Percentiles rank a stretch among this genome's conserved stretches.
phyloP scores from a whole-genome alignment of 2,888 invertebrate genomes.

The Sipunculus nudus region DNA sequence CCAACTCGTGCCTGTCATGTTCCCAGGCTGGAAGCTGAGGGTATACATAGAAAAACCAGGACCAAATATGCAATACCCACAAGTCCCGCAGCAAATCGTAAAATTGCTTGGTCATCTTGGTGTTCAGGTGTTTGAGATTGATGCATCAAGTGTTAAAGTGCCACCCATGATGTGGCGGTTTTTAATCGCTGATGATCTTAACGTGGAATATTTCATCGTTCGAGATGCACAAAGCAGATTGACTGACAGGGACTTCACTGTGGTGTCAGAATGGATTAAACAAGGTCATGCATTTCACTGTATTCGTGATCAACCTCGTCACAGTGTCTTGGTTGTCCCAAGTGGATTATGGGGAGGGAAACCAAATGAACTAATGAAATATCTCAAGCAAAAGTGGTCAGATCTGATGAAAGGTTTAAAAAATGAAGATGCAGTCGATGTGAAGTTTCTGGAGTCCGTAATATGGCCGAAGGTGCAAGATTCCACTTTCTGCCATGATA shows the following conservation, averaged over 20 bases:
- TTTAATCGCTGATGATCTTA: slow-evolving; percentile 23
- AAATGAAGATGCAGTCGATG: slow-evolving; percentile 22
- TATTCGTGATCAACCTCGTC: slow-evolving; percentile 33
- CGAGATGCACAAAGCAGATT: slow-evolving; percentile 26
- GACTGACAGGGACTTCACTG: slow-evolving; percentile 19
- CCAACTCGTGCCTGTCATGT: slow-evolving; percentile 34
- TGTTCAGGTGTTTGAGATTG: slow-evolving; percentile 34
- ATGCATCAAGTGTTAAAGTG: slow-evolving; percentile 7
- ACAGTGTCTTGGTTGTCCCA: slow-evolving; percentile 5
- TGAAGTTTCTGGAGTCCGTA: slow-evolving; percentile 21
- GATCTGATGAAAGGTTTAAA: slow-evolving; percentile 28
- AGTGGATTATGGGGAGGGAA: slow-evolving; percentile 34
- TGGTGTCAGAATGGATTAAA: slow-evolving; percentile 26
- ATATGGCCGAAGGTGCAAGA: slow-evolving; percentile 28
- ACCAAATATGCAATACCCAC: slow-evolving; percentile 1
- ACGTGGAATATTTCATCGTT: slow-evolving; percentile 24
- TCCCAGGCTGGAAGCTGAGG: slow-evolving; percentile 36
- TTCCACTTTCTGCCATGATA: slow-evolving; percentile 29
- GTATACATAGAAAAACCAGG: slow-evolving; percentile 24
- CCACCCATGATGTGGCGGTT: slow-evolving; percentile 30
- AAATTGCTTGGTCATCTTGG: slow-evolving; percentile 34
- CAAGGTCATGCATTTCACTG: slow-evolving; percentile 20
- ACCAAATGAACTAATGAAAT: slow-evolving; percentile 15
- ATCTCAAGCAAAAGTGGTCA: slow-evolving; percentile 14
- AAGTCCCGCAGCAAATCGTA: no score